phyloP scores from a whole-genome alignment of 2,888 invertebrate species.

The Drosophila mettleri region DNA sequence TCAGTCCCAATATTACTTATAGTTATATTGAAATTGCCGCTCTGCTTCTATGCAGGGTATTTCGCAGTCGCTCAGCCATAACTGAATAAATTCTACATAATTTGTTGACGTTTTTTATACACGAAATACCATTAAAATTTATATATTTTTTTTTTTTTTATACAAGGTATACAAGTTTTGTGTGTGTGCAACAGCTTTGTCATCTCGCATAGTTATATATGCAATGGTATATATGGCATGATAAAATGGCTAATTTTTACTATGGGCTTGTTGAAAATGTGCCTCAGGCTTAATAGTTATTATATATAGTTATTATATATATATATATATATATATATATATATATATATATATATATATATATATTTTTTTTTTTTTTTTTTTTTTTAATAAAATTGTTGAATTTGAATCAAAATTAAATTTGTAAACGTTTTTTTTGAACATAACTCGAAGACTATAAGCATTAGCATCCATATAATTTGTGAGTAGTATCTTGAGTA shows the following conservation, averaged over 20 bases:
- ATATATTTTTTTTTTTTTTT: background rate
- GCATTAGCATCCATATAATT: background rate
- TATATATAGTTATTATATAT: background rate
- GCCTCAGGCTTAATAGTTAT: background rate
- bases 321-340: background rate
- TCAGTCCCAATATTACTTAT: background rate
- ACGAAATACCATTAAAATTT: background rate
- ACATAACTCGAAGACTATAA: background rate
- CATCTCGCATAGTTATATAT: background rate
- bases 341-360: background rate
- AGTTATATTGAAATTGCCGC: background rate
- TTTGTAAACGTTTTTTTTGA: background rate
- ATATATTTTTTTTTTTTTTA: too few relatives aligned
- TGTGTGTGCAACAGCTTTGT: background rate
- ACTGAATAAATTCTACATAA: background rate
- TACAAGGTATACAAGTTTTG: background rate
- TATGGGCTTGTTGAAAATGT: background rate
- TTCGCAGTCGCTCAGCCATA: background rate
- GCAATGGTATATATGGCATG: background rate
- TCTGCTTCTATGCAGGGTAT: background rate
- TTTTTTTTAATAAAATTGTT: background rate
- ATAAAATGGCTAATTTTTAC: background rate
- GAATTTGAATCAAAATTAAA: background rate
- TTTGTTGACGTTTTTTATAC: background rate
- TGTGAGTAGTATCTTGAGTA: background rate